Conservation (phyloP, 1,140 invertebrate genomes). For the Chironomus tepperi region DNA sequence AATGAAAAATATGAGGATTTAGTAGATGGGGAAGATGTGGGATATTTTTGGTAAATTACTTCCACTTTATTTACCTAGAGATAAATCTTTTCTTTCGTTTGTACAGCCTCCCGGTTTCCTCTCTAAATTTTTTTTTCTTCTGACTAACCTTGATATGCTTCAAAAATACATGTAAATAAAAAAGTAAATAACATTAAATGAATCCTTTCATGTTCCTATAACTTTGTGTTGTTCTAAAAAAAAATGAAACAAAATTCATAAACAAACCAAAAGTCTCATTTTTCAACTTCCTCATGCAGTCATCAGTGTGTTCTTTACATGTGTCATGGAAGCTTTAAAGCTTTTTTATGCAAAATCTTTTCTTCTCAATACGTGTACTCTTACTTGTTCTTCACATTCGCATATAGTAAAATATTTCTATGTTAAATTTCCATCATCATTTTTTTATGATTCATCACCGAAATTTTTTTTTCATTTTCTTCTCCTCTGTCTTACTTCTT, state of each 20-base stretch:
- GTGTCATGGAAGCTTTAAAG: background rate
- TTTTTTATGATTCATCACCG: background rate
- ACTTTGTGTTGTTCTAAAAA: no score
- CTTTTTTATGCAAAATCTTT: background rate
- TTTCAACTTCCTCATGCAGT: background rate
- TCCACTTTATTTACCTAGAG: constrained; percentile 13
- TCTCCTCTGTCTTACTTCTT: background rate
- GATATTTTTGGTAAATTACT: background rate
- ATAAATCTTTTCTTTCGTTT: constrained; percentile 15
- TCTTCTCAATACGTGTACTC: background rate
- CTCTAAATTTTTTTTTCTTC: background rate
- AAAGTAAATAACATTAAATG: background rate
- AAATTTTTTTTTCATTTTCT: background rate
- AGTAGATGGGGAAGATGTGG: background rate
- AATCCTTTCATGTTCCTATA: background rate
- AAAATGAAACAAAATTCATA: background rate
- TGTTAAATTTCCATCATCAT: background rate
- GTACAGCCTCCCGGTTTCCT: background rate
- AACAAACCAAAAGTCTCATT: background rate
- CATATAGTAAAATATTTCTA: no score
- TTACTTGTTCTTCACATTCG: no score
- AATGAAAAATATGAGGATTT: background rate
- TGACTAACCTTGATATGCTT: background rate
- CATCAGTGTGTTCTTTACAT: background rate
- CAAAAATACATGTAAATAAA: background rate